These are phyloP conservation scores for Pheosia gnoma DNA, from an alignment of 2,888 invertebrate genomes.

Conservation along the genomic window DNA sequence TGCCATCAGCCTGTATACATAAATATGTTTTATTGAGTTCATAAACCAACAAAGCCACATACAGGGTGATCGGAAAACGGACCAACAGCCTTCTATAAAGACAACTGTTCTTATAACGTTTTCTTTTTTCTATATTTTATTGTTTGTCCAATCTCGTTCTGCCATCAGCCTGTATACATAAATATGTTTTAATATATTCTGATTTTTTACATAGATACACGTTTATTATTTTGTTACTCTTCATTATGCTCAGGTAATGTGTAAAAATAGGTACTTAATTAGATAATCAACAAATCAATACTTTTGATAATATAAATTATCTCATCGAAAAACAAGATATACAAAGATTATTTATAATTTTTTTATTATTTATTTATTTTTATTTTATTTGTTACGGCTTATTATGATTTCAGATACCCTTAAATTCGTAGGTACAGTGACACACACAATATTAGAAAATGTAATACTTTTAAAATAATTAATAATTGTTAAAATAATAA, in stretches of 20 bases:
- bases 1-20: no score
- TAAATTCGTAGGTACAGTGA: conserved; percentile 61
- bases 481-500: conserved; percentile 45
- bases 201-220: conserved; percentile 73
- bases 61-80: conserved; percentile 49
- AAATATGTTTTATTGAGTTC: conserved; percentile 64
- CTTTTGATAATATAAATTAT: conserved; percentile 75
- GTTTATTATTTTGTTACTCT: conserved; percentile 72
- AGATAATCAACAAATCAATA: conserved; percentile 78
- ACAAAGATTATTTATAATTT: conserved; percentile 52
- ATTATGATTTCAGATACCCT: conserved; percentile 57
- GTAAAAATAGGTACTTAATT: conserved; percentile 78
- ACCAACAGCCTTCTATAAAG: conserved; percentile 22
- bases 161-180: conserved; percentile 61
- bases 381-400: conserved; percentile 46
- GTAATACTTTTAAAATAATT: conserved; percentile 46
- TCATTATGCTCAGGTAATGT: conserved; percentile 79
- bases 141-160: conserved; percentile 23
- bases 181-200: conserved; percentile 77
- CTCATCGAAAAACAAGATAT: conserved; percentile 77
- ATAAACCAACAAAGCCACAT: conserved; percentile 76
- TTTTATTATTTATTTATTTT: conserved; percentile 43
- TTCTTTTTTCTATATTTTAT: conserved; percentile 18
- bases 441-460: conserved; percentile 53
- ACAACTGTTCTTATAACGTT: conserved; percentile 21